Base-by-base conservation (phyloP, 2,888 invertebrate genomes). In the Tiliacea aurago region DNA sequence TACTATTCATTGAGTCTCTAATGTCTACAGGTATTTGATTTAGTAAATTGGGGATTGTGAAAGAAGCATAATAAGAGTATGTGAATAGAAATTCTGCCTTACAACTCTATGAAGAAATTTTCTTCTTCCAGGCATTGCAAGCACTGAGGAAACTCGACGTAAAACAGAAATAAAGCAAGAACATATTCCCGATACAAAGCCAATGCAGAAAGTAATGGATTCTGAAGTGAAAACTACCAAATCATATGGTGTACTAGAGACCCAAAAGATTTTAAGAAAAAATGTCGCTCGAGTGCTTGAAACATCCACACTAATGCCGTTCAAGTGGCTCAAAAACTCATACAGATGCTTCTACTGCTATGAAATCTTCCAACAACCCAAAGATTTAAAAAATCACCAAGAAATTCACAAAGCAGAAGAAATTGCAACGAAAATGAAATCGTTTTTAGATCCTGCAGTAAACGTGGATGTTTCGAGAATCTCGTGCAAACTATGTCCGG, bases 311-410 rank as follows among this genome's bases (percentile, higher is more conserved):
- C 33, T 85, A 0, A 86, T 89, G 78, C 92, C 92, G 0, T 93
- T 92, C 73, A 86, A 86, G 49, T 91, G 91, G 90, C 80, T 90
- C 0, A 88, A 86, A 47, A 90, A 86, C 33, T 83, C 85, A 1
- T 92, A 88, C 62, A 77, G 90, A 78, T 93, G 92, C 53, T 92
- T 92, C 65, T 92, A 88, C 65, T 93, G 92, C 63, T 89, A 89
- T 43, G 90, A 90, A 55, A 84, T 89, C n/a, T 92, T 91, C 28
- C 83, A 86, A 49, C 85, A 88, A 20, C 87, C 89, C 0, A 84
- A 84, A 73, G 88, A 91, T 23, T 73, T 92, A n/a, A 90, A 89
- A 80, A 66, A 73, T 0, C 92, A 92, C 64, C 89, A 85, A 55
- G 58, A 51, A 2, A 65, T 69, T 7, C 91, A 91, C 33, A 76